phyloP scores from a whole-genome alignment of 2,888 invertebrate species.

The Pammene aurita region DNA sequence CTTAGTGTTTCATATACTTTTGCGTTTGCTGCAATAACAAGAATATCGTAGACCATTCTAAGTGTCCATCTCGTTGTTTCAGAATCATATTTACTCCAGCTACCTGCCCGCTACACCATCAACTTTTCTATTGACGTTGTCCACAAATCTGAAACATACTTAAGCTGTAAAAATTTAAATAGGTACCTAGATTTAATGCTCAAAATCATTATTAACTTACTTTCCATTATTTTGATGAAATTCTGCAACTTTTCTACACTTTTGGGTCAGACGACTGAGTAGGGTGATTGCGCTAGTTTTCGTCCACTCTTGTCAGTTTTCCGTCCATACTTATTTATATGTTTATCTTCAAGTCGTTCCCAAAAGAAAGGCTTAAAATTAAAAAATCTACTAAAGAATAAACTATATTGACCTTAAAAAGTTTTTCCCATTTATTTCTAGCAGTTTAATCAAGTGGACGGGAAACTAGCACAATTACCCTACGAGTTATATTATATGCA shows the following conservation, averaged over 20 bases:
- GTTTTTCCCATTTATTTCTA: too few species aligned
- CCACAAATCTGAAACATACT: conserved; percentile 54
- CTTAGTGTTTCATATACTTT: conserved; percentile 69
- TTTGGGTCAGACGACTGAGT: neutral
- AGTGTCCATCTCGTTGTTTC: conserved; percentile 50
- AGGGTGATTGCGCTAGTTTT: too few species aligned
- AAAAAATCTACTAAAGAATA: too few species aligned
- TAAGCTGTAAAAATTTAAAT: neutral
- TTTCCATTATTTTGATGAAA: conserved; percentile 15
- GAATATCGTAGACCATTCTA: conserved; percentile 62
- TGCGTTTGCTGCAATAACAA: conserved; percentile 58
- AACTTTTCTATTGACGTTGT: conserved; percentile 62
- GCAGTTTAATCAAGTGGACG: too few species aligned
- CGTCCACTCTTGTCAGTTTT: too few species aligned
- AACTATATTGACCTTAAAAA: too few species aligned
- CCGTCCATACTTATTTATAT: too few species aligned
- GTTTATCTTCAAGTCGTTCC: too few species aligned
- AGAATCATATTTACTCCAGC: conserved; percentile 60
- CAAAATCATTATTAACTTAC: conserved; percentile 14
- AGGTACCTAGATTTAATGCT: neutral
- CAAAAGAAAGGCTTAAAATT: too few species aligned
- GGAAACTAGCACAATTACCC: too few species aligned
- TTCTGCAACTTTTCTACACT: too few species aligned
- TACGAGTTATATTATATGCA: too few species aligned
- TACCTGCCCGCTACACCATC: conserved; percentile 61